Evolutionary conservation across 2,797 vertebrate genomes (phyloP), one percentile per base, ranked within the genome.

Genomic region (Rhinogobio ventralis): DNA sequence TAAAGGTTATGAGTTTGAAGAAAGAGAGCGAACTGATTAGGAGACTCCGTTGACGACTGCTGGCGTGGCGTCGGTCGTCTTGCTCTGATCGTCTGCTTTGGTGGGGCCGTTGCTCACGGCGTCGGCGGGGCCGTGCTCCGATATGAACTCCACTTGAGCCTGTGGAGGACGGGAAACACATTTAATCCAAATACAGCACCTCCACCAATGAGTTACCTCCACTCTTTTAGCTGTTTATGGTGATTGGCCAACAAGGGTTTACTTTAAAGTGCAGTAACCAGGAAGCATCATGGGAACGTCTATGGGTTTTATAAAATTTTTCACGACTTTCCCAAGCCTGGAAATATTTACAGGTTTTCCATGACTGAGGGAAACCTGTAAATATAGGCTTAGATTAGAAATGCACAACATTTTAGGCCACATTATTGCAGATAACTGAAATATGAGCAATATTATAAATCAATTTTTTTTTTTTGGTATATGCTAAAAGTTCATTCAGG

Each of bases 1-100:
- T 96, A 96, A 95, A 96, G 92, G 91, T 95, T 96, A 96, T 93
- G 74, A 89, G 87, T 96, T 94, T 91, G 92, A 91, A 91, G 92
- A 92, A 82, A 86, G 5, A 89, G 89, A 85, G 88, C 88, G 76
- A 79, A 95, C 92, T 92, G 93, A 96, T 96, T 97, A 99, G 93
- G 97, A 98, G 93, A 99, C 95, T 90, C 98, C 98, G 81, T 99
- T 99, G 87, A 96, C 94, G 84, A 96, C 97, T 76, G 96, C 93
- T 91, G 96, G 93, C 68, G 94, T 95, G 91, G 92, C 94, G 89
- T 92, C 93, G 55, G 91, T 79, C 75, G 92, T 90, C 91, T 93
- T 88, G 86, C 93, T 90, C 91, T 93, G 89, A 80, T 95, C 95
- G 86, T 95, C 95, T 87, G 91, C 93, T 39, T 85, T 87, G 87